Evolutionary conservation across 2,888 invertebrate species (phyloP), one percentile per base, ranked within the genome.

Genomic region (Cistogaster globosa): DNA sequence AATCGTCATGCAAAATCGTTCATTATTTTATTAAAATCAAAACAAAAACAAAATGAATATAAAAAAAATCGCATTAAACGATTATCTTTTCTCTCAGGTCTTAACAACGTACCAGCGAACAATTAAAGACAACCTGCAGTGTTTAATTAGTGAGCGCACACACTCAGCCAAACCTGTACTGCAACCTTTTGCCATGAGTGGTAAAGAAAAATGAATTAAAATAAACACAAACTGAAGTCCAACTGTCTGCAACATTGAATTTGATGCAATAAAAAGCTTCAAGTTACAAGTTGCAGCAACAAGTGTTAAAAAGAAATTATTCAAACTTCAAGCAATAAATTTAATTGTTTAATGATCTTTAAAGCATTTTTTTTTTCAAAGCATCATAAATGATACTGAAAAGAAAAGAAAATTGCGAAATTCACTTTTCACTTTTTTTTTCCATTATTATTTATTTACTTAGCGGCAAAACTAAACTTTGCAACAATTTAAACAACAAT

Each of bases 381-480:
- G 26, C 26, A 26, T 4, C 1, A 26, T 26, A 45, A 63, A 63
- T 42, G 42, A 55, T 57, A 3, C 3, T 48, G 16, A 69, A n/a
- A 53, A 22, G 6, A 16, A 53, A 36, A 22, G 12, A 53, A 62
- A 53, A 74, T 57, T 63, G 26, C 58, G 26, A 71, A 69, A 69
- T 63, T 71, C 72, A 85, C 78, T 78, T 85, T 85, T 82, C 84
- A 82, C 84, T 81, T 82, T 78, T 75, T 60, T 8, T 53, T 20
- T 8, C 18, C 11, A 62, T 20, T 18, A 11, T 76, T 60, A 51
- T 74, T 74, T 76, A 57, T 75, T 75, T 67, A 51, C 48, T 36
- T 38, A 57, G 63, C 83, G 72, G 68, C 74, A 75, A 68, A 45
- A 14, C 0, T 60, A n/a, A 48, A 14, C 16, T 48, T 57, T 75